Percentiles rank a stretch among this genome's conserved stretches.
These are phyloP conservation scores for Lottia scabra DNA, from an alignment of 2,888 invertebrate species.

Conservation along the genomic window DNA sequence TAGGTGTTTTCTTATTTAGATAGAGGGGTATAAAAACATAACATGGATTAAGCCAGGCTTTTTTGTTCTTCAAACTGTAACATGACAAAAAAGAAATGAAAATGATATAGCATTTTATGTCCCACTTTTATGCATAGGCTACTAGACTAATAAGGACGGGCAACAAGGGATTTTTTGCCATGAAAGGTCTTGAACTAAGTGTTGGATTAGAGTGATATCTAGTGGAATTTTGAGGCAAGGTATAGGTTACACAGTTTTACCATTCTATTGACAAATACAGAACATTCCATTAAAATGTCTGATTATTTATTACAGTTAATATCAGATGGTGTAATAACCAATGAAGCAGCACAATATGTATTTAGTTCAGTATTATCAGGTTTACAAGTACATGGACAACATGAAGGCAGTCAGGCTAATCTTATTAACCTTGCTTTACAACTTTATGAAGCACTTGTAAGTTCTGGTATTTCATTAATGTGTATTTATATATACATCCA, in stretches of 20 bases:
- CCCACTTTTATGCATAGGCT: no score
- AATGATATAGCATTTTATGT: no score
- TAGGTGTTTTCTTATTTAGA: conserved; percentile 30
- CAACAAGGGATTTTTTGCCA: no score
- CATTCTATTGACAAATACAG: neutral
- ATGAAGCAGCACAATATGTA: conserved; percentile 79
- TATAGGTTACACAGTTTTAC: neutral
- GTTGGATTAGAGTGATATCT: no score
- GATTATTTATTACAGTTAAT: conserved; percentile 75
- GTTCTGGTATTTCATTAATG: no score
- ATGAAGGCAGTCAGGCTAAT: conserved; percentile 87
- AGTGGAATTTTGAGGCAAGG: no score
- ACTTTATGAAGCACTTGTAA: conserved; percentile 80
- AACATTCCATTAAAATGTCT: neutral
- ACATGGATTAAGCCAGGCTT: no score
- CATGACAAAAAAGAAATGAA: no score
- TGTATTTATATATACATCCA: no score
- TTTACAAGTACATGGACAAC: conserved; percentile 88
- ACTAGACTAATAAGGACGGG: no score
- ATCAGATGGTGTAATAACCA: conserved; percentile 74
- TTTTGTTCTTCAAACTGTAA: no score
- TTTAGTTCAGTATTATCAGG: conserved; percentile 84
- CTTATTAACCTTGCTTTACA: conserved; percentile 85
- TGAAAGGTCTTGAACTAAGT: no score
- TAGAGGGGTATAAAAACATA: neutral